Evolutionary conservation across 1,140 invertebrate genomes (phyloP), one percentile per base, ranked within the genome.

Genomic region (Brachionus rubens): DNA sequence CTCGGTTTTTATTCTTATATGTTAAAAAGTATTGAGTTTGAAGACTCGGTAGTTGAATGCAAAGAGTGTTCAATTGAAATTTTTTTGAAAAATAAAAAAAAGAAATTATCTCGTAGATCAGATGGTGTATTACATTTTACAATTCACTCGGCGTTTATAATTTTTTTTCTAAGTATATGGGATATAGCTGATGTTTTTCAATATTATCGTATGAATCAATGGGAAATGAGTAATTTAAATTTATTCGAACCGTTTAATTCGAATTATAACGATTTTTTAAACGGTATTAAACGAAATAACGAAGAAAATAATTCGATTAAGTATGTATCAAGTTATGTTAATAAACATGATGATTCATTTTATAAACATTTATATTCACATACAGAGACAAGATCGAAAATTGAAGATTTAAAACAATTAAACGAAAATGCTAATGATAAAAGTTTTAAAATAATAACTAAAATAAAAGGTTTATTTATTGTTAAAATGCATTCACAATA

Each of bases 121-220:
- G 30, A 26, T 3, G 14, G 43, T 65, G 10, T 36, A 14, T 12
- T 65, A 3, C 40, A 65, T 24, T 65, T 14, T 36, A 43, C 30
- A 3, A 65, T 65, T 24, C 33, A 65, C 14, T 65, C 59, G 26
- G 12, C 43, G 21, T 65, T 65, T 65, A 16, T 65, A 6, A 65
- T 65, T 24, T 65, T 43, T 26, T 43, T 65, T 24, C n/a, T 65
- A 26, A 65, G 59, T 36, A 65, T 65, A 9, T 65, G 59, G 59
- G 59, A 65, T 24, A 65, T 65, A 43, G 59, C 41, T n/a, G 59
- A 65, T 28, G 59, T 65, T 9, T 41, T 65, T 43, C 59, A 65
- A 10, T 43, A 43, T 43, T 14, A 19, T 24, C 40, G 59, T 41
- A 46, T 65, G 41, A 41, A 46, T 19, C 24, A 21, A 65, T 65